phyloP scores from a whole-genome alignment of 2,113 vertebrate genomes.

The Panurus biarmicus region DNA sequence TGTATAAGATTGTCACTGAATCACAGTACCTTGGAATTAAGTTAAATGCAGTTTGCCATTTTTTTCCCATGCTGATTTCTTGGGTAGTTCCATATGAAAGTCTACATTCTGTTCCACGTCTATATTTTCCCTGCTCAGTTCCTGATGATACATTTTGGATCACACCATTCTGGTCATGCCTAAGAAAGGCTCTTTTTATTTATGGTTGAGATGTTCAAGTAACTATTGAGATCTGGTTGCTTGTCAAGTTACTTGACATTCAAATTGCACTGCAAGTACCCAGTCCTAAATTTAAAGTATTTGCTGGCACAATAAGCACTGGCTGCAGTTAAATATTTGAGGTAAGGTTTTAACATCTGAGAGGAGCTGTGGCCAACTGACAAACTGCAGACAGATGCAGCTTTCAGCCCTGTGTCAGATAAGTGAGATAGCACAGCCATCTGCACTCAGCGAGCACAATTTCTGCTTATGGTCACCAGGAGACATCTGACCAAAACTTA shows the following conservation, averaged over 20 bases:
- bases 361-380: neutral
- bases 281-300: neutral
- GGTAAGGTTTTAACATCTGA: neutral
- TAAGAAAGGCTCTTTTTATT: neutral
- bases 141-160: neutral
- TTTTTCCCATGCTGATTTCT: neutral
- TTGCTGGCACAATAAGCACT: neutral
- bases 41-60: neutral
- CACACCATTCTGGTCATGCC: neutral
- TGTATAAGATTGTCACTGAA: neutral
- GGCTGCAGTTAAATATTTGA: neutral
- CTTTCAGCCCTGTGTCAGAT: neutral
- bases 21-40: neutral
- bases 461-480: neutral
- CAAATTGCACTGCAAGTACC: neutral
- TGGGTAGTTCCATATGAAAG: neutral
- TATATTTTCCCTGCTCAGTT: neutral
- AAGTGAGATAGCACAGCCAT: neutral
- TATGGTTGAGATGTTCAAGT: neutral
- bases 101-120: neutral
- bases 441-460: neutral
- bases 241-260: neutral
- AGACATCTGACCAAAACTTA: neutral
- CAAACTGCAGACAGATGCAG: conserved; percentile 34
- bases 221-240: neutral